A percentile compares a stretch with the other conserved stretches of the same genome.
Conservation (phyloP, 2,888 invertebrate species). For the Nasonovia ribisnigri region DNA sequence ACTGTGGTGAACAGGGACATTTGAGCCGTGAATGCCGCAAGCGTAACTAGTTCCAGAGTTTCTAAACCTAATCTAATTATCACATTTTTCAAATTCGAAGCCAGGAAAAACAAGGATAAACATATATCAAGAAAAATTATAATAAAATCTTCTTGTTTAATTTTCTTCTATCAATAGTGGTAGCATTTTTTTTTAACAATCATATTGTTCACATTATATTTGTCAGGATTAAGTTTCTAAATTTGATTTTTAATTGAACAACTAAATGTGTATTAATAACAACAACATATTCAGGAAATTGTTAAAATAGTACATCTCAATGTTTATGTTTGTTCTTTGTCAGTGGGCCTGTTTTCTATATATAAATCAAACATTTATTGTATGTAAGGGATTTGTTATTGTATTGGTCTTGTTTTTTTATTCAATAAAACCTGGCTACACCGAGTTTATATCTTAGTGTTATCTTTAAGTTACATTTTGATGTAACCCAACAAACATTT, state of each 20-base stretch:
- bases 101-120: slow-evolving; percentile 57
- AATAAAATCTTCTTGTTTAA: slow-evolving; percentile 45
- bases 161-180: background rate
- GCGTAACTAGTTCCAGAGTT: slow-evolving; percentile 66
- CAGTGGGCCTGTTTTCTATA: slow-evolving; percentile 40
- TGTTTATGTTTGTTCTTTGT: slow-evolving; percentile 43
- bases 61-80: slow-evolving; percentile 26
- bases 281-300: background rate
- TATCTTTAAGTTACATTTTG: background rate
- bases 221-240: background rate
- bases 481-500: background rate
- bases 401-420: slow-evolving; percentile 54
- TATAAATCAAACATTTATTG: slow-evolving; percentile 39
- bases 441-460: slow-evolving; percentile 25
- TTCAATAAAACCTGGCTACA: slow-evolving; percentile 56
- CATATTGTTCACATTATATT: background rate
- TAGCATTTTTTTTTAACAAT: slow-evolving; percentile 20
- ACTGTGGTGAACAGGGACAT: slow-evolving; percentile 92
- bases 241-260: slow-evolving; percentile 13
- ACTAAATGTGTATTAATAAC: background rate
- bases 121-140: slow-evolving; percentile 19
- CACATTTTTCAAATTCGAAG: slow-evolving; percentile 44
- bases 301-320: background rate
- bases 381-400: slow-evolving; percentile 57
- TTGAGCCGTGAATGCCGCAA: slow-evolving; percentile 87